Percentiles rank a stretch among this genome's conserved stretches.
These are phyloP conservation scores for Rhinella marina DNA, from an alignment of 2,797 vertebrate species.

Conservation along the genomic window DNA sequence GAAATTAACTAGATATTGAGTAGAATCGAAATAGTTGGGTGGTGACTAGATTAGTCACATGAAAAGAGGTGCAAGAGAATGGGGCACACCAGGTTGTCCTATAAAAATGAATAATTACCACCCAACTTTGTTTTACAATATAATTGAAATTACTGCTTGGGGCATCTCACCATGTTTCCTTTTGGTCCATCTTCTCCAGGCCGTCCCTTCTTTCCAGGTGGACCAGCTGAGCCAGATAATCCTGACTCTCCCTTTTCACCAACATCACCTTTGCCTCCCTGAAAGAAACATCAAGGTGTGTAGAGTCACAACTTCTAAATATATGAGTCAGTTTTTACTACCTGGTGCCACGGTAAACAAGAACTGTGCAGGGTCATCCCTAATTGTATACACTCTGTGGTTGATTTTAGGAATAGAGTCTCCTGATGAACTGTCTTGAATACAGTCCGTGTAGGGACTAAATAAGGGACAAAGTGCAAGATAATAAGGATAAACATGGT, in stretches of 20 bases:
- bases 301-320: not conserved
- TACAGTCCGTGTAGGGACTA: too few species aligned
- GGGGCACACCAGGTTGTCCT: not conserved
- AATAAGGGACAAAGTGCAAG: too few species aligned
- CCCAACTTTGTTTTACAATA: not conserved
- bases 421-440: too few species aligned
- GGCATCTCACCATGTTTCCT: conserved; percentile 82
- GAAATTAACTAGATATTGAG: not conserved
- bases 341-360: too few species aligned
- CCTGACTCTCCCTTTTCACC: conserved; percentile 92
- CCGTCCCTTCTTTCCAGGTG: conserved; percentile 84
- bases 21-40: not conserved
- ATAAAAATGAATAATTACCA: not conserved
- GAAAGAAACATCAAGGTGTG: not conserved
- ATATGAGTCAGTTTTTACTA: too few species aligned
- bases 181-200: conserved; percentile 91
- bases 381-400: too few species aligned
- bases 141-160: not conserved
- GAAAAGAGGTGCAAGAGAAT: not conserved
- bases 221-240: conserved; percentile 82
- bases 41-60: not conserved
- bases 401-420: too few species aligned
- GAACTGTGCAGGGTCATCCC: too few species aligned
- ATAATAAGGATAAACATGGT: too few species aligned
- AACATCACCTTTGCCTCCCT: conserved; percentile 86